Evolutionary conservation across 1,140 invertebrate genomes (phyloP).

Genomic region (Aphidius gifuensis): DNA sequence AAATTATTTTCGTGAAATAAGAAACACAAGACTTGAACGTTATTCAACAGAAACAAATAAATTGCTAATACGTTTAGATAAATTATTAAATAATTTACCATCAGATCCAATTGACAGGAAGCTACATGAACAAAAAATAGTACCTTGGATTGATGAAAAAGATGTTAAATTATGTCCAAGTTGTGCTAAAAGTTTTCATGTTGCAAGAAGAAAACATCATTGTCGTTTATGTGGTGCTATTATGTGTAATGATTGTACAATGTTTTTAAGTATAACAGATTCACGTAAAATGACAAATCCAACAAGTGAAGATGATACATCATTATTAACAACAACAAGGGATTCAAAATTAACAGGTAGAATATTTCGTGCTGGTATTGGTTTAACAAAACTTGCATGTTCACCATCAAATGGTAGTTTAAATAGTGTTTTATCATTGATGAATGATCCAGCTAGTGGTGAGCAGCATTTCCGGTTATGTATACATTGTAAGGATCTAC

Average conservation of each 20-base stretch:
- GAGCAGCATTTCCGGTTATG: conserved; percentile 77
- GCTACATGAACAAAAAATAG: conserved; percentile 75
- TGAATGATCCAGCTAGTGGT: conserved; percentile 52
- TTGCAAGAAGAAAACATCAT: conserved; percentile 90
- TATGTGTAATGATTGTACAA: conserved; percentile 91
- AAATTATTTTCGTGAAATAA: conserved; percentile 74
- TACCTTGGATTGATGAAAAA: conserved; percentile 90
- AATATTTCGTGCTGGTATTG: conserved; percentile 58
- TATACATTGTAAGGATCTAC: conserved; percentile 75
- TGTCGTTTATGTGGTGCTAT: conserved; percentile 94
- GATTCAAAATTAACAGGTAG: conserved; percentile 47
- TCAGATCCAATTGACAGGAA: conserved; percentile 78
- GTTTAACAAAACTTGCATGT: conserved; percentile 46
- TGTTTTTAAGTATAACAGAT: conserved; percentile 78
- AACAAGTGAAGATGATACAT: conserved; percentile 47
- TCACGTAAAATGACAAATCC: conserved; percentile 70
- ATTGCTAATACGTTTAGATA: conserved; percentile 88
- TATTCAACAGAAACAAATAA: conserved; percentile 95
- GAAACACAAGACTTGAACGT: conserved; percentile 74
- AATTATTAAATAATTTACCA: conserved; percentile 81
- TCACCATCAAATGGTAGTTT: conserved; percentile 53
- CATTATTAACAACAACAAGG: conserved; percentile 41
- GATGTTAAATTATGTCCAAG: conserved; percentile 87
- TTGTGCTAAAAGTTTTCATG: conserved; percentile 84
- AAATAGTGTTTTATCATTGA: conserved; percentile 55